Percentiles rank a stretch among this genome's conserved stretches.
Conservation (phyloP, 2,888 invertebrate genomes). For the Spodoptera exigua region DNA sequence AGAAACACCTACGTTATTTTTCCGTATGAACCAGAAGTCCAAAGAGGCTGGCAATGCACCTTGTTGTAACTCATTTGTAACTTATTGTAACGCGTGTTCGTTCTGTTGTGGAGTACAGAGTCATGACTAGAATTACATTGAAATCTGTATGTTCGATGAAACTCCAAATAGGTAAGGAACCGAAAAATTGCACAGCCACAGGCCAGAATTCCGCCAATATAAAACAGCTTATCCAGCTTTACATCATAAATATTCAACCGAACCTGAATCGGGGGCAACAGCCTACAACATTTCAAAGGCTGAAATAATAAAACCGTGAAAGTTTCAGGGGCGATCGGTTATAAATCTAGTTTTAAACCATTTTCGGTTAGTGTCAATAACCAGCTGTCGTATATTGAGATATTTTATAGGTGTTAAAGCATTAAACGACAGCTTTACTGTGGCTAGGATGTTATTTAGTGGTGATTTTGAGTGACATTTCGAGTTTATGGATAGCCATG, state of each 20-base stretch:
- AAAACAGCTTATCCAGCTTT: conserved; percentile 8
- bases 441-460: conserved; percentile 45
- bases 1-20: no score
- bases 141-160: no score
- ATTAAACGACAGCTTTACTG: conserved; percentile 53
- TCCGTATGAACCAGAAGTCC: no score
- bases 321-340: conserved; percentile 22
- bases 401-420: conserved; percentile 55
- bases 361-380: conserved; percentile 52
- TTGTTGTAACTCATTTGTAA: no score
- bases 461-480: conserved; percentile 45
- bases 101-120: no score
- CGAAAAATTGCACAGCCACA: no score
- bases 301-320: conserved; percentile 21
- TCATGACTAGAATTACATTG: no score
- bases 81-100: no score
- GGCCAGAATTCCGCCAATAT: no score
- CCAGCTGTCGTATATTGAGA: conserved; percentile 49
- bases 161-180: no score
- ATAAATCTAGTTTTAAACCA: conserved; percentile 52
- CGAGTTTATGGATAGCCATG: conserved; percentile 33
- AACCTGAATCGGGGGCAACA: conserved; percentile 23
- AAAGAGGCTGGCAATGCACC: no score
- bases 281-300: conserved; percentile 25
- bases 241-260: conserved; percentile 16